Conservation (phyloP, 1,140 invertebrate species). For the Drosophila subpulchrella region DNA sequence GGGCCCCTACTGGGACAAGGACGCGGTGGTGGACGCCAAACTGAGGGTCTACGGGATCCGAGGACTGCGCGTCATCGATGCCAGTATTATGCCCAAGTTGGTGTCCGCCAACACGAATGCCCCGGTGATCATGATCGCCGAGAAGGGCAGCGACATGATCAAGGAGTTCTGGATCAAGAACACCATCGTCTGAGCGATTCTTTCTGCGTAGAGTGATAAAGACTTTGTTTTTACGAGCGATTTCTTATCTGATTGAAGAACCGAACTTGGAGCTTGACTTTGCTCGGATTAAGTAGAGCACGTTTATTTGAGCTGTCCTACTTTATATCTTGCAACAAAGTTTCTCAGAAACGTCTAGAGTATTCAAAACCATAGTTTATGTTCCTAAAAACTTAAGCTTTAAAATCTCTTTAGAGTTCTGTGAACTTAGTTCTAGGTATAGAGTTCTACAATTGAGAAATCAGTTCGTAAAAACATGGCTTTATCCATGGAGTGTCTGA, state of each 20-base stretch:
- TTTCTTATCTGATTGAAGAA: not conserved
- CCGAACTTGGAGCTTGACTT: too few species aligned
- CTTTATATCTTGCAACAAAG: too few species aligned
- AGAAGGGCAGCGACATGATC: conserved; percentile 93
- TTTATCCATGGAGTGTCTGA: conserved; percentile 2
- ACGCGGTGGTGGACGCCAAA: conserved; percentile 94
- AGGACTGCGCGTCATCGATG: conserved; percentile 93
- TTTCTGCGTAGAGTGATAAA: not conserved
- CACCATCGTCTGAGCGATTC: conserved; percentile 66
- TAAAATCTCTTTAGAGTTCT: not conserved
- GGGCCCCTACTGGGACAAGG: conserved; percentile 93
- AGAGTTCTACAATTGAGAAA: not conserved
- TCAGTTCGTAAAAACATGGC: not conserved
- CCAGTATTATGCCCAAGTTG: conserved; percentile 92
- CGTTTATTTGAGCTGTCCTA: too few species aligned
- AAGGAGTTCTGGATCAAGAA: conserved; percentile 91
- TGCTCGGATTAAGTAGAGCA: too few species aligned
- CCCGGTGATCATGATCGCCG: conserved; percentile 93
- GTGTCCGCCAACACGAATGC: conserved; percentile 94
- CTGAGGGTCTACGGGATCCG: conserved; percentile 92
- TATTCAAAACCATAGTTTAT: too few species aligned
- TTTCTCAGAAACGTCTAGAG: too few species aligned
- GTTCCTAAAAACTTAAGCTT: too few species aligned
- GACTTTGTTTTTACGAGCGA: not conserved
- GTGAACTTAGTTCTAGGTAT: not conserved